Conservation (phyloP, 2,888 invertebrate species). For the Ceramica pisi region DNA sequence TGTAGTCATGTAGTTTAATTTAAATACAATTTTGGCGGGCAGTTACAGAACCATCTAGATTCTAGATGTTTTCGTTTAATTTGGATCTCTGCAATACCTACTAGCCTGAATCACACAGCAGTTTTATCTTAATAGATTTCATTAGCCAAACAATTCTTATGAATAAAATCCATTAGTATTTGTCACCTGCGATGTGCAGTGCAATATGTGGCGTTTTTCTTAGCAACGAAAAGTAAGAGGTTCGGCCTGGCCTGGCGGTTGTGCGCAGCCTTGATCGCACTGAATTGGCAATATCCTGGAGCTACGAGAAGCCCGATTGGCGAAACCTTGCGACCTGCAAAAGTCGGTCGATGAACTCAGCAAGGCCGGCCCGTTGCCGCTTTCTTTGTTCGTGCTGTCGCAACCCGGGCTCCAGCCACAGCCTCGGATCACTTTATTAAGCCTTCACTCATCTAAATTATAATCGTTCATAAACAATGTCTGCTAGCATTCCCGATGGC, state of each 20-base stretch:
- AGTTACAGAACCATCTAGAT: conserved; percentile 11
- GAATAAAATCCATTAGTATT: conserved; percentile 32
- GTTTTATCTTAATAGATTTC: conserved; percentile 8
- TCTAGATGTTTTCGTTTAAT: conserved; percentile 6
- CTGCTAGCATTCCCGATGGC: conserved; percentile 64
- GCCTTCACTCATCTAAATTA: conserved; percentile 87
- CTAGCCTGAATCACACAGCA: neutral
- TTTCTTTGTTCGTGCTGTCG: conserved; percentile 90
- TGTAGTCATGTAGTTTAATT: neutral
- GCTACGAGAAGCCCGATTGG: conserved; percentile 89
- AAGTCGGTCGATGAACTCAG: conserved; percentile 90
- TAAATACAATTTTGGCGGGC: conserved; percentile 18
- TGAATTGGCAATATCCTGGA: conserved; percentile 91
- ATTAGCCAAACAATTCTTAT: conserved; percentile 17
- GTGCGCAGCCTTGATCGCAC: conserved; percentile 87
- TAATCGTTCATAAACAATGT: conserved; percentile 71
- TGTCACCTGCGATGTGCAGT: conserved; percentile 60
- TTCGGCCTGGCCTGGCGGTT: conserved; percentile 74
- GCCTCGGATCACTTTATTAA: conserved; percentile 87
- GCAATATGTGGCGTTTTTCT: conserved; percentile 75
- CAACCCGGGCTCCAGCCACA: conserved; percentile 82
- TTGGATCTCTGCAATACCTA: conserved; percentile 2
- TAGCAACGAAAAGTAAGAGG: conserved; percentile 87
- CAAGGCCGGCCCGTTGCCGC: conserved; percentile 88
- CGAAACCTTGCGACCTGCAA: conserved; percentile 90